These are phyloP conservation scores for Ptyas mucosa DNA, from an alignment of 2,113 vertebrate species.

Conservation along the genomic window DNA sequence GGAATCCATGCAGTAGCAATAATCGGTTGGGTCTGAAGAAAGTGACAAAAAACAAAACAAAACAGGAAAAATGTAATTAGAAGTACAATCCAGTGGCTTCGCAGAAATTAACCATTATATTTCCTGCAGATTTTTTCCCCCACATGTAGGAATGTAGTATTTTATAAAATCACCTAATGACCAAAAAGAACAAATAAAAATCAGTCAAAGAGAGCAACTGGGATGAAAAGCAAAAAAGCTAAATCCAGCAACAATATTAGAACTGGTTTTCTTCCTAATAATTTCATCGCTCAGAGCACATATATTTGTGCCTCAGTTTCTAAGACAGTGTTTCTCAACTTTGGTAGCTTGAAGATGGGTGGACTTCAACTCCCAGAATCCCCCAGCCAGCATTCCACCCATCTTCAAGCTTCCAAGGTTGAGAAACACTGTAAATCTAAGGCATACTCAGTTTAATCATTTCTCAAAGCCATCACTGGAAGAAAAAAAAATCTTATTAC, in stretches of 20 bases:
- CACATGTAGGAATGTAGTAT: background rate
- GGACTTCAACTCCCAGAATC: too few species aligned
- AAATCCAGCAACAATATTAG: background rate
- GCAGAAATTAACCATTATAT: background rate
- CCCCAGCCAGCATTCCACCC: too few species aligned
- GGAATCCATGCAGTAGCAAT: constrained; percentile 77
- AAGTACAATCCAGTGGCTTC: background rate
- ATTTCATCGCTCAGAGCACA: background rate
- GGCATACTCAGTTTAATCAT: background rate
- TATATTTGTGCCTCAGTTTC: background rate
- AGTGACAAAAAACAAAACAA: constrained; percentile 6
- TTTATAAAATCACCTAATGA: background rate
- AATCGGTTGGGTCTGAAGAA: constrained; percentile 75
- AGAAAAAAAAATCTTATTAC: background rate
- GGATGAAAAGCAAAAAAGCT: background rate
- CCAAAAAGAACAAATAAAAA: background rate
- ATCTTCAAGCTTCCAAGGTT: too few species aligned
- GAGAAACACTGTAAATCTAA: background rate
- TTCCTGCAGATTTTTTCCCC: background rate
- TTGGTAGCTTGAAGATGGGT: too few species aligned
- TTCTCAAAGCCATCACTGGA: background rate
- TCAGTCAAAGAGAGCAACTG: background rate
- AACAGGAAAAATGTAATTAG: background rate
- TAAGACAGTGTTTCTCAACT: background rate
- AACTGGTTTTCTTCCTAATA: background rate